Base-by-base conservation (phyloP, 2,797 vertebrate species). In the Onychomys arenicola region DNA sequence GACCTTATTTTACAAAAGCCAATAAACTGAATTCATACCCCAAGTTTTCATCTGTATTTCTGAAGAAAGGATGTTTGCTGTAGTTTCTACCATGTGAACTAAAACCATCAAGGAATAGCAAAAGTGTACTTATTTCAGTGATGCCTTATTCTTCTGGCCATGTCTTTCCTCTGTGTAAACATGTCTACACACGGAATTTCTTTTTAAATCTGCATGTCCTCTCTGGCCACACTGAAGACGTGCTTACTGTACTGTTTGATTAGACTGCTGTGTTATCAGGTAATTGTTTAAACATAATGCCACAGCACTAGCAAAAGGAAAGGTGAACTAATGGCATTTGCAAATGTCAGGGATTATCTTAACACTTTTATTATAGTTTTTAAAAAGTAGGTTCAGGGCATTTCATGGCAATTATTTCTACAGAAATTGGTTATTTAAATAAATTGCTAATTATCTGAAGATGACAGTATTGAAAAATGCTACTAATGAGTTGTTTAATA, bases 341-440 rank as follows among this genome's bases (percentile, higher is more conserved):
- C 98, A 99, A 99, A 99, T 99, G 99, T 99, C 99, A 99, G 99
- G 99, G 99, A 99, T 99, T 99, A 99, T 99, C 99, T 99, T 99
- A 99, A 99, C 99, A 98, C 98, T 99, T 99, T 99, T 99, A 99
- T 99, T 99, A 99, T 98, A 99, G 98, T 99, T 99, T 99, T 98
- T 99, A 99, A 98, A 99, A 99, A 98, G 98, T 98, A 98, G 98
- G 98, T 99, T 98, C 98, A 97, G 98, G 98, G 98, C 98, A 98
- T 99, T 99, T 98, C 97, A 94, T 98, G 98, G 98, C 98, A 99
- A 99, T 99, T 99, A 99, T 99, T 99, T 99, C 98, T 98, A 98
- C 98, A 98, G 98, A 98, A 99, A 98, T 98, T 98, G 98, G 98
- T 98, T 98, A 98, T 99, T 99, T 98, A 99, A 99, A 99, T 98